Conservation (phyloP, 2,888 invertebrate species). For the Hybos culiciformis region DNA sequence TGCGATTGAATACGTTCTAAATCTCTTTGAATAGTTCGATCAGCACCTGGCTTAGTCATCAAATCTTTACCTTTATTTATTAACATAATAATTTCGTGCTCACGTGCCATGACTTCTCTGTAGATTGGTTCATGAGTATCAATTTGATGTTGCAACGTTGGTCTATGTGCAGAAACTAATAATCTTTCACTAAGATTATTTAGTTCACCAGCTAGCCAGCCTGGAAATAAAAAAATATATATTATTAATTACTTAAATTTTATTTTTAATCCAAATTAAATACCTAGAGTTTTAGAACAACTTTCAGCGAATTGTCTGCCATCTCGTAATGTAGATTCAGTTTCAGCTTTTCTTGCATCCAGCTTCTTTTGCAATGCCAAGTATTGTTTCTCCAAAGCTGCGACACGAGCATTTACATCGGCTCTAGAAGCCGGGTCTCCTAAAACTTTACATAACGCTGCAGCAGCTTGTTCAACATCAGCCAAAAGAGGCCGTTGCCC, state of each 20-base stretch:
- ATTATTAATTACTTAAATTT: no score
- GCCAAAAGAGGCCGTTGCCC: slow-evolving; percentile 77
- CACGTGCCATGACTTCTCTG: slow-evolving; percentile 72
- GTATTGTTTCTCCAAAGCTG: slow-evolving; percentile 75
- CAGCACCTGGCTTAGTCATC: slow-evolving; percentile 36
- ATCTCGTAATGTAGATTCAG: slow-evolving; percentile 73
- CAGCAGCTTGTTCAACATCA: slow-evolving; percentile 82
- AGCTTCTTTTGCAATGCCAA: slow-evolving; percentile 79
- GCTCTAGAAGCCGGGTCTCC: slow-evolving; percentile 82
- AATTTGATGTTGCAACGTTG: slow-evolving; percentile 71
- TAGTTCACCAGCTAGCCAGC: slow-evolving; percentile 76
- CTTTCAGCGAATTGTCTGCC: slow-evolving; percentile 82
- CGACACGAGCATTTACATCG: slow-evolving; percentile 79
- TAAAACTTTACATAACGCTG: slow-evolving; percentile 69
- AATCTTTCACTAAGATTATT: slow-evolving; percentile 61
- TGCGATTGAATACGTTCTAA: slow-evolving; percentile 78
- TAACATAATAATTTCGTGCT: slow-evolving; percentile 88
- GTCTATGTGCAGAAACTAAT: slow-evolving; percentile 73
- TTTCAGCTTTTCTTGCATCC: slow-evolving; percentile 78
- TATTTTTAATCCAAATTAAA: no score
- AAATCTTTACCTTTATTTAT: slow-evolving; percentile 78
- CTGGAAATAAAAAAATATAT: no score
- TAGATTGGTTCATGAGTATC: slow-evolving; percentile 82
- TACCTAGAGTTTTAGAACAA: slow-evolving; percentile 72
- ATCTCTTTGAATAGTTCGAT: slow-evolving; percentile 55